A percentile compares a stretch with the other conserved stretches of the same genome.
These are phyloP conservation scores for Sebastes matsubarae DNA, from an alignment of 2,797 vertebrate genomes.

Conservation along the genomic window DNA sequence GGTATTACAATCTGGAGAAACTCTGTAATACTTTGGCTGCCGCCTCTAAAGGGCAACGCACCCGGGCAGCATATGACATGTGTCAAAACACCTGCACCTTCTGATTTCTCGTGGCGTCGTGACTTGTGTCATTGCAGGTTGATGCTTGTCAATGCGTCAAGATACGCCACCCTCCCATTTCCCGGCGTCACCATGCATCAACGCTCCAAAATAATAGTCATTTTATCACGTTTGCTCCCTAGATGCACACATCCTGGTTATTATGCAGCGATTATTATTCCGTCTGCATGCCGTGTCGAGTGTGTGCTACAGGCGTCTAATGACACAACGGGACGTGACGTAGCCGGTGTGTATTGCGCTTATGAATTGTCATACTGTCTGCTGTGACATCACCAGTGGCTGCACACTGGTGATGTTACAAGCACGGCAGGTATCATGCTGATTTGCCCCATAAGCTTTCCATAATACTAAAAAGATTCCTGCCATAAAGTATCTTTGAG, in stretches of 20 bases:
- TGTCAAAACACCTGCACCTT: constrained; percentile 19
- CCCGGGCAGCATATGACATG: neutral
- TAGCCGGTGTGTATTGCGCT: neutral
- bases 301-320: neutral
- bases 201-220: neutral
- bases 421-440: neutral
- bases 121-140: neutral
- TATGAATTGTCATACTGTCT: constrained; percentile 4
- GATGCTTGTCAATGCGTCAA: neutral
- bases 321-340: neutral
- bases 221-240: neutral
- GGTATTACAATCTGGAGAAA: constrained; percentile 35
- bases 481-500: neutral
- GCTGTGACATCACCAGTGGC: constrained; percentile 22
- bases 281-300: constrained; percentile 1
- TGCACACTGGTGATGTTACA: constrained; percentile 1
- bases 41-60: neutral
- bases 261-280: constrained; percentile 1
- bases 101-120: neutral
- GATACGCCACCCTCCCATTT: neutral
- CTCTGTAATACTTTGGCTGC: constrained; percentile 19
- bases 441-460: neutral
- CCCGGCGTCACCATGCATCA: neutral
- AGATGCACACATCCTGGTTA: neutral
- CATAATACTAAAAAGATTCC: neutral